Evolutionary conservation across 1,140 invertebrate genomes (phyloP).

Genomic region (Holcopasites calliopsidis): DNA sequence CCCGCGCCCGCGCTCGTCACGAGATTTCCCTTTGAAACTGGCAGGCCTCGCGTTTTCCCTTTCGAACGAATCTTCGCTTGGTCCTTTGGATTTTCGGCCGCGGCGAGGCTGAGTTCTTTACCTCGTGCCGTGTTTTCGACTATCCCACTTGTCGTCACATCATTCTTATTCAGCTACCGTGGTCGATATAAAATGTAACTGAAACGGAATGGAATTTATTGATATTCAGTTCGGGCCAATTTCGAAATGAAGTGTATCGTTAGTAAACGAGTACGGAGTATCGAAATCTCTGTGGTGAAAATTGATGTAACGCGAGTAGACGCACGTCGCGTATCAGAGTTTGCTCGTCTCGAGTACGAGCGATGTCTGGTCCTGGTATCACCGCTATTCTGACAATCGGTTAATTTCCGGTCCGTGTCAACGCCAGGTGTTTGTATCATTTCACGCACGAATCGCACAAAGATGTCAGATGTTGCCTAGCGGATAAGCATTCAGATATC

Average conservation of each 20-base stretch:
- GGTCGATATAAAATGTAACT: too few species aligned
- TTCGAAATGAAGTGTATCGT: too few species aligned
- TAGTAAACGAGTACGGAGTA: too few species aligned
- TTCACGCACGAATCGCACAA: slow-evolving; percentile 28
- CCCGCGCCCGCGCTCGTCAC: slow-evolving; percentile 23
- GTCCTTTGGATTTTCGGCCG: not conserved
- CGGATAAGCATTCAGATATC: not conserved
- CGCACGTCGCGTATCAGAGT: not conserved
- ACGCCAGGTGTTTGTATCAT: slow-evolving; percentile 36
- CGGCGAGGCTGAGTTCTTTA: not conserved
- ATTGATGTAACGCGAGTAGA: not conserved
- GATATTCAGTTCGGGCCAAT: too few species aligned
- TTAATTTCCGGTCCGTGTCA: slow-evolving; percentile 53
- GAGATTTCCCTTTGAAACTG: slow-evolving; percentile 26
- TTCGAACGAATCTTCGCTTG: not conserved
- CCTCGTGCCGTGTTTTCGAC: too few species aligned
- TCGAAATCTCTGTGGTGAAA: not conserved
- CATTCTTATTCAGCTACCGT: too few species aligned
- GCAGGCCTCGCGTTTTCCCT: not conserved
- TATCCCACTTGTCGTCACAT: too few species aligned
- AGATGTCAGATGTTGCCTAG: slow-evolving; percentile 40
- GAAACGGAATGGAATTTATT: too few species aligned
- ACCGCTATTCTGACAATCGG: slow-evolving; percentile 38
- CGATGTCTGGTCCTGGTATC: not conserved
- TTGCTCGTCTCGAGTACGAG: not conserved